Percentiles rank a stretch among this genome's conserved stretches.
These are phyloP conservation scores for Coelopa frigida DNA, from an alignment of 1,140 invertebrate genomes.

Conservation along the genomic window DNA sequence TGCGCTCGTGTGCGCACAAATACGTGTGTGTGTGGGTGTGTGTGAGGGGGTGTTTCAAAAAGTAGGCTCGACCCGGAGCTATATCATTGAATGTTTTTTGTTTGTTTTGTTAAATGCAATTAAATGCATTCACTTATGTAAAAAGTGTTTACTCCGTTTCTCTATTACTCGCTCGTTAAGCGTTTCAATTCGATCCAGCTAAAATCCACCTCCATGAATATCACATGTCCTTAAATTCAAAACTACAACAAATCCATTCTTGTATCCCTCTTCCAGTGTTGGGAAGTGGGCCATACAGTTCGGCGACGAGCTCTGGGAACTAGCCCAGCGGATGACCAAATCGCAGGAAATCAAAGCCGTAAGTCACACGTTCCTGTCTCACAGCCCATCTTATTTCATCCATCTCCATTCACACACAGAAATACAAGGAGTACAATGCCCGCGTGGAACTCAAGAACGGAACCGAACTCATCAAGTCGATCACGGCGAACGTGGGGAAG, in stretches of 20 bases:
- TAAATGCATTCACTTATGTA: too few relatives aligned
- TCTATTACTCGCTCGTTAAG: too few relatives aligned
- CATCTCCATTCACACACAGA: conserved; percentile 48
- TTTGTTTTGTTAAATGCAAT: too few relatives aligned
- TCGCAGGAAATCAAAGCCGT: conserved; percentile 54
- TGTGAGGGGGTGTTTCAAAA: too few relatives aligned
- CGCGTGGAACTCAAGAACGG: conserved; percentile 68
- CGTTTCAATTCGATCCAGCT: too few relatives aligned
- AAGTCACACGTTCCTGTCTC: conserved; percentile 16
- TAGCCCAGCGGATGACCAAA: conserved; percentile 53
- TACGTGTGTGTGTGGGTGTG: too few relatives aligned
- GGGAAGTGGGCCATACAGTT: conserved; percentile 54
- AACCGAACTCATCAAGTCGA: conserved; percentile 61
- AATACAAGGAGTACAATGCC: conserved; percentile 66
- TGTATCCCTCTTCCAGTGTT: conserved; percentile 42
- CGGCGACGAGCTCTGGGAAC: conserved; percentile 55
- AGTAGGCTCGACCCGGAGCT: too few relatives aligned
- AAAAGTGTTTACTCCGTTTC: too few relatives aligned
- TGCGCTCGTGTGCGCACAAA: too few relatives aligned
- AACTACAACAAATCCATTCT: neutral
- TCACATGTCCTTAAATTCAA: neutral
- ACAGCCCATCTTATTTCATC: neutral
- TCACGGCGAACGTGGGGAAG: conserved; percentile 63
- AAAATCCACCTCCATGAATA: too few relatives aligned
- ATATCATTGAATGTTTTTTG: too few relatives aligned